phyloP scores from a whole-genome alignment of 1,140 invertebrate species.

The Penaeus japonicus region DNA sequence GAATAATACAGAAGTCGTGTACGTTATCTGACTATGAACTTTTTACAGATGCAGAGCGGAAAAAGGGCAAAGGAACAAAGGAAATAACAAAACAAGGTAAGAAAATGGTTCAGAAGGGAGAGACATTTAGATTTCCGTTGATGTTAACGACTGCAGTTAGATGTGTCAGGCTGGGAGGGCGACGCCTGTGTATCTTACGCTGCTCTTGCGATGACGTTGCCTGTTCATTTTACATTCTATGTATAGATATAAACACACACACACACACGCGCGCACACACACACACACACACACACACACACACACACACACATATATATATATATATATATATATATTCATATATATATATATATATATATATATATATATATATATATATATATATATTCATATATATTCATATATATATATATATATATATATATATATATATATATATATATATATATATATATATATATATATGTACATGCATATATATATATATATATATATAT shows the following conservation, averaged over 20 bases:
- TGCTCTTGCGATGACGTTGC: too few species aligned
- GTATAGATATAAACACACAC: background rate
- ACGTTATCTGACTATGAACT: too few species aligned
- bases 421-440: background rate
- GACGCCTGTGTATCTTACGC: background rate
- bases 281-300: background rate
- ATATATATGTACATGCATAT: background rate
- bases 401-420: constrained; percentile 23
- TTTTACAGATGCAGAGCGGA: too few species aligned
- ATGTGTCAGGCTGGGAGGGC: background rate
- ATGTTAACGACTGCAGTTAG: background rate
- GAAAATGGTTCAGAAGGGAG: too few species aligned
- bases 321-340: constrained; percentile 30
- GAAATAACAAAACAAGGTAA: too few species aligned
- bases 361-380: constrained; percentile 34
- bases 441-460: background rate
- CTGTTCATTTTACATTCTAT: background rate
- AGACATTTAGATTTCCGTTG: too few species aligned
- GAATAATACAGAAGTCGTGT: too few species aligned
- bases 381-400: constrained; percentile 28
- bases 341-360: constrained; percentile 34
- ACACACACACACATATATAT: constrained; percentile 17
- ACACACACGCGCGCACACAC: background rate
- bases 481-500: background rate
- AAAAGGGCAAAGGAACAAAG: too few species aligned